Conservation (phyloP, 1,140 invertebrate genomes). For the Heterodera carotae region DNA sequence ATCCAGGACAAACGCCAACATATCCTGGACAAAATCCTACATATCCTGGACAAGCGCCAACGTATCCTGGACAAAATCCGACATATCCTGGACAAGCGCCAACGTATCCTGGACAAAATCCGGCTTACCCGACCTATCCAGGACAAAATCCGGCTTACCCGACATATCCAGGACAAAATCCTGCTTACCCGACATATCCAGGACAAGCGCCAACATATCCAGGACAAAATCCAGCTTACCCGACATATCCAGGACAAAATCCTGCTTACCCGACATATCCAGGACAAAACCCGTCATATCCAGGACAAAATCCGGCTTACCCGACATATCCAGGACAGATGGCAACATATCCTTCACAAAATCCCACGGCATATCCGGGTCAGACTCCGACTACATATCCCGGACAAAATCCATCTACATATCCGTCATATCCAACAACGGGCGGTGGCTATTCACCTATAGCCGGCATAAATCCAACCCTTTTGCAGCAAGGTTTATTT, state of each 20-base stretch:
- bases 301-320: neutral
- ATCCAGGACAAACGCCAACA: neutral
- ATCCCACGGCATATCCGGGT: neutral
- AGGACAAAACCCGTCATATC: neutral
- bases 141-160: no score
- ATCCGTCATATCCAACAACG: neutral
- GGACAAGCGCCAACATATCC: neutral
- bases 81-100: neutral
- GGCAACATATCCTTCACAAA: neutral
- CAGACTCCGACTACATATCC: neutral
- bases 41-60: no score
- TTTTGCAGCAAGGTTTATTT: constrained; percentile 10
- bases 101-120: neutral
- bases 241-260: neutral
- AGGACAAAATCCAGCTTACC: neutral
- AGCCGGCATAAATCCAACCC: neutral
- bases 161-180: no score
- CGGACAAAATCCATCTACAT: neutral
- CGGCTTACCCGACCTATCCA: no score
- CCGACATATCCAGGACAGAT: neutral
- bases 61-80: neutral
- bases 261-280: neutral
- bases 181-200: neutral
- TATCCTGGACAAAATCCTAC: neutral
- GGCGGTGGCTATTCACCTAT: neutral